Conservation (phyloP, 2,797 vertebrate genomes). For the Dallia pectoralis region DNA sequence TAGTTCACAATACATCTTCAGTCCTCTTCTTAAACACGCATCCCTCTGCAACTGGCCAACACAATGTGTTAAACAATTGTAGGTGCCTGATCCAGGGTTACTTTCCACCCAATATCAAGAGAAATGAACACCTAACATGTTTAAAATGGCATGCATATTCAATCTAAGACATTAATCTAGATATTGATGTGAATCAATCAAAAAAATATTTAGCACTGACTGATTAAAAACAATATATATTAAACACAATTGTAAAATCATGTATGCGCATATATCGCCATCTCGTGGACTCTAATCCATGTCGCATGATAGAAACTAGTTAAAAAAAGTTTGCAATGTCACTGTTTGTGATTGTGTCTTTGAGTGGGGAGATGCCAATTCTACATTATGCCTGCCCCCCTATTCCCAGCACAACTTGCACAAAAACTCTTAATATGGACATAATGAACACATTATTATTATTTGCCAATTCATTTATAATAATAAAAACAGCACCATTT, state of each 20-base stretch:
- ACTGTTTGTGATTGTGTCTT: conserved; percentile 8
- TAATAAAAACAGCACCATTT: not conserved
- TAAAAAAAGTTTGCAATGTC: not conserved
- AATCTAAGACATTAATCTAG: not conserved
- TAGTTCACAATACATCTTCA: not conserved
- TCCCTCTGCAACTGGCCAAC: not conserved
- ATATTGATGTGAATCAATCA: no score
- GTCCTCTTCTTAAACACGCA: not conserved
- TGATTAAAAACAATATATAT: not conserved
- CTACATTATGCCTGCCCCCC: conserved; percentile 5
- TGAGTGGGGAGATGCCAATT: not conserved
- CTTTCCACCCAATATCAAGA: not conserved
- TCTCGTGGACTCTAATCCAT: not conserved
- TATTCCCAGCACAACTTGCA: not conserved
- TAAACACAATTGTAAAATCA: not conserved
- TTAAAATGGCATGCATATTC: not conserved
- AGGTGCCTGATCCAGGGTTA: not conserved
- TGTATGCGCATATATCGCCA: not conserved
- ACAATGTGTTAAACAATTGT: conserved; percentile 1
- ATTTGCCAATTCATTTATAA: not conserved
- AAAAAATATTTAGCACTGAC: not conserved
- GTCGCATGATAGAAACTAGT: not conserved
- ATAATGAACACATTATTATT: not conserved
- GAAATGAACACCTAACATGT: not conserved
- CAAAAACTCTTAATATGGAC: not conserved